Base-by-base conservation (phyloP, 2,888 invertebrate species). In the Therioaphis trifolii region DNA sequence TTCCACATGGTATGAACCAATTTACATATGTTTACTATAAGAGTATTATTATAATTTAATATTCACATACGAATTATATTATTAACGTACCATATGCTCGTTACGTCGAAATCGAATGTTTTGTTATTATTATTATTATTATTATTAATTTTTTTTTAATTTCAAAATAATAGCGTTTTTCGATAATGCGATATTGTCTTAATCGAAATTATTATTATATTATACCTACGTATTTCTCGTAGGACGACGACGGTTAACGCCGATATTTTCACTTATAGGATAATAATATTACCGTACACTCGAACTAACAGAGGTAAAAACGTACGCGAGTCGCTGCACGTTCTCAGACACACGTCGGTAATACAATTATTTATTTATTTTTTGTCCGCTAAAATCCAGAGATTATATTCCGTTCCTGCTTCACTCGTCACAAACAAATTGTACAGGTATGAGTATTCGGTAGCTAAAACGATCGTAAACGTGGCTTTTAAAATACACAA, bases 401-500 rank as follows among this genome's bases (percentile, higher is more conserved):
- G 43, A 76, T 46, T 27, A 27, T 14, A 43, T 43, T 76, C 27
- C 27, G 46, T 12, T n/a, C 58, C 75, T 24, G 49, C 49, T 75
- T 27, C 27, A 43, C 43, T 27, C 58, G 35, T 76, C 61, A 11
- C 27, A n/a, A 29, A 76, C 61, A 18, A 76, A 61, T 27, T 18
- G 24, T 58, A n/a, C 18, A 58, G 58, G 58, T 43, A n/a, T n/a
- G n/a, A n/a, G n/a, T n/a, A 40, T 27, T 61, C 12, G 61, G 75
- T 61, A 46, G 58, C 61, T 46, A 77, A 66, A 66, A 77, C 66
- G 49, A 49, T 77, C 49, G 46, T 66, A 66, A 77, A 66, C 77
- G 63, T 49, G 77, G 77, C 77, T 77, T 63, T 77, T 77, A 49
- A 11, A 66, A 77, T 63, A 77, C n/a, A n/a, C 77, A 77, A 77